A percentile compares a stretch with the other conserved stretches of the same genome.
Conservation (phyloP, 2,888 invertebrate species). For the Molorchus minor region DNA sequence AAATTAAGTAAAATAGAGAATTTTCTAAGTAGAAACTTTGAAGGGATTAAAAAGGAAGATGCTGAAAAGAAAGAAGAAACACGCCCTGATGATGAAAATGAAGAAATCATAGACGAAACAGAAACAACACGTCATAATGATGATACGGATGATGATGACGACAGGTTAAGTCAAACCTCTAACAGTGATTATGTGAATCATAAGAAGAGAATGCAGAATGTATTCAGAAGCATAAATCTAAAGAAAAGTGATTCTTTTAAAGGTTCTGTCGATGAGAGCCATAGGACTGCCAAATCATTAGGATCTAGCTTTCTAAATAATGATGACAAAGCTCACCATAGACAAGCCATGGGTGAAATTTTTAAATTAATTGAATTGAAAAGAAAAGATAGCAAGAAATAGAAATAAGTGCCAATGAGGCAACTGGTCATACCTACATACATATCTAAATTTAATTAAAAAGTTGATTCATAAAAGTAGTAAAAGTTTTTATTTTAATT, state of each 20-base stretch:
- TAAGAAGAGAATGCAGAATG: slow-evolving; percentile 47
- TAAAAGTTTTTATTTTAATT: too few species aligned
- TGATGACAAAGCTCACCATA: slow-evolving; percentile 42
- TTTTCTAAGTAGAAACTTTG: not conserved
- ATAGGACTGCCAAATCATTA: slow-evolving; percentile 35
- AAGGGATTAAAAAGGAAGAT: slow-evolving; percentile 11
- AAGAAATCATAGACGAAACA: not conserved
- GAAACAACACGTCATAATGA: not conserved
- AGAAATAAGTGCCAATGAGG: too few species aligned
- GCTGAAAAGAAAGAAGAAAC: slow-evolving; percentile 4
- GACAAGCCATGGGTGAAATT: slow-evolving; percentile 43
- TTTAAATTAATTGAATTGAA: slow-evolving; percentile 36
- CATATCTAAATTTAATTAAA: too few species aligned
- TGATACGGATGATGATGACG: slow-evolving; percentile 19
- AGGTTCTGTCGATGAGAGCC: slow-evolving; percentile 1
- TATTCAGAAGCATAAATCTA: slow-evolving; percentile 50
- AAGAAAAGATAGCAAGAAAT: slow-evolving; percentile 26
- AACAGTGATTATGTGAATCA: slow-evolving; percentile 33
- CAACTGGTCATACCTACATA: too few species aligned
- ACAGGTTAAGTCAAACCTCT: not conserved
- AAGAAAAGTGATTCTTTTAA: slow-evolving; percentile 40
- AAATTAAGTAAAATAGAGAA: slow-evolving; percentile 28
- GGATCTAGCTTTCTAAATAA: slow-evolving; percentile 33
- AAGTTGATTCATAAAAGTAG: too few species aligned
- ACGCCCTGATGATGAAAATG: slow-evolving; percentile 1